A percentile compares a stretch with the other conserved stretches of the same genome.
Evolutionary conservation across 2,113 vertebrate species (phyloP).

Genomic region (Beaufortia kweichowensis): DNA sequence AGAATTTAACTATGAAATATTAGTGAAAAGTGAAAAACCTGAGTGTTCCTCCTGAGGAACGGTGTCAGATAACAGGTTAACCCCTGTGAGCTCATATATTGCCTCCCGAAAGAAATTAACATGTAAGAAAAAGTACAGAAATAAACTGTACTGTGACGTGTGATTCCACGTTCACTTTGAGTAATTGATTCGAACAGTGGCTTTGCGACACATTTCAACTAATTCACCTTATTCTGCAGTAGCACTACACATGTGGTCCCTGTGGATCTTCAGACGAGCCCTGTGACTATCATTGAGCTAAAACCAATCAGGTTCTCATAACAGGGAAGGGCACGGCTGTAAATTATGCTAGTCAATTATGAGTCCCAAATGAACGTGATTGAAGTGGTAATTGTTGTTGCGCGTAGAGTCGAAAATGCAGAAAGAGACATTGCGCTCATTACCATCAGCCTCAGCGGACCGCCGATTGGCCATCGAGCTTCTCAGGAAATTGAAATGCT

Average conservation of each 20-base stretch:
- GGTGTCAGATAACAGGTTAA: no score
- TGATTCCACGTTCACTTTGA: background rate
- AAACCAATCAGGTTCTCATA: conserved; percentile 44
- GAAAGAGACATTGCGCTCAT: conserved; percentile 11
- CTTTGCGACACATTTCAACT: background rate
- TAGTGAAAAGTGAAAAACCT: no score
- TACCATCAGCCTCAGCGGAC: conserved; percentile 35
- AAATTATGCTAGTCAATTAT: conserved; percentile 41
- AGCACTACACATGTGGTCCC: conserved; percentile 18
- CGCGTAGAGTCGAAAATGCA: background rate
- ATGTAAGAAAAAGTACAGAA: background rate
- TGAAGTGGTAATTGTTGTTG: conserved; percentile 48
- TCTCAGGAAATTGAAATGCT: conserved; percentile 47
- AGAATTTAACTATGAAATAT: no score
- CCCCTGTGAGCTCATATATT: background rate
- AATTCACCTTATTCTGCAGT: conserved; percentile 14
- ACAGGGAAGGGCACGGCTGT: conserved; percentile 25
- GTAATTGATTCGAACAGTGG: conserved; percentile 10
- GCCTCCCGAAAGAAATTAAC: background rate
- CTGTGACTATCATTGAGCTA: conserved; percentile 11
- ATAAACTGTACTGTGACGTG: no score
- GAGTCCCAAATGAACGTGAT: conserved; percentile 33
- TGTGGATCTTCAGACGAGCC: conserved; percentile 19
- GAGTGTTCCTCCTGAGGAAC: no score
- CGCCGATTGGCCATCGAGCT: conserved; percentile 39